Conservation (phyloP, 1,140 invertebrate species). For the Leptinotarsa undecemlineata region DNA sequence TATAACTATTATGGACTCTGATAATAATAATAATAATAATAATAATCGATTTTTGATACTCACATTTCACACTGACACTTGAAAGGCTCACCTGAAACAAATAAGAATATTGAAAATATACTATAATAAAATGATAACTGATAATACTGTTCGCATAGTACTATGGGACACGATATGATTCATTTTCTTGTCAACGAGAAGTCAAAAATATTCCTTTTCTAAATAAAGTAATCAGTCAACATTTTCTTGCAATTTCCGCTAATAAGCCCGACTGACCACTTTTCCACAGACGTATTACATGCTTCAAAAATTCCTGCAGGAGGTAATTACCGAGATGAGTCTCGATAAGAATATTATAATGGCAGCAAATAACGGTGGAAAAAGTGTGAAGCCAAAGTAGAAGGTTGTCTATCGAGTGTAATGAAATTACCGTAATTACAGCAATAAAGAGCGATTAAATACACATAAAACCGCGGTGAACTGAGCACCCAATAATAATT, state of each 20-base stretch:
- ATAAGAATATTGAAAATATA: not conserved
- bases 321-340: not conserved
- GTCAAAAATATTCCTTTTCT: no score
- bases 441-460: conserved; percentile 32
- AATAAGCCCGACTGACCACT: not conserved
- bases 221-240: not conserved
- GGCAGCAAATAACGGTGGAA: conserved; percentile 18
- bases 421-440: conserved; percentile 33
- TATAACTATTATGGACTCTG: no score
- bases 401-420: conserved; percentile 21
- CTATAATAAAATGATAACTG: no score
- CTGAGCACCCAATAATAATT: conserved; percentile 23
- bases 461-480: conserved; percentile 30
- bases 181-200: no score
- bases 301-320: not conserved
- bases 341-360: conserved; percentile 19
- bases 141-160: no score
- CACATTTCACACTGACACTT: conserved; percentile 4
- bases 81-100: not conserved
- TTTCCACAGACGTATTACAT: not conserved
- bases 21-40: no score
- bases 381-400: conserved; percentile 17
- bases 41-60: no score
- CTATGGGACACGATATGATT: no score
- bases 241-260: not conserved